Evolutionary conservation across 2,888 invertebrate species (phyloP).

Genomic region (Xestia xanthographa): DNA sequence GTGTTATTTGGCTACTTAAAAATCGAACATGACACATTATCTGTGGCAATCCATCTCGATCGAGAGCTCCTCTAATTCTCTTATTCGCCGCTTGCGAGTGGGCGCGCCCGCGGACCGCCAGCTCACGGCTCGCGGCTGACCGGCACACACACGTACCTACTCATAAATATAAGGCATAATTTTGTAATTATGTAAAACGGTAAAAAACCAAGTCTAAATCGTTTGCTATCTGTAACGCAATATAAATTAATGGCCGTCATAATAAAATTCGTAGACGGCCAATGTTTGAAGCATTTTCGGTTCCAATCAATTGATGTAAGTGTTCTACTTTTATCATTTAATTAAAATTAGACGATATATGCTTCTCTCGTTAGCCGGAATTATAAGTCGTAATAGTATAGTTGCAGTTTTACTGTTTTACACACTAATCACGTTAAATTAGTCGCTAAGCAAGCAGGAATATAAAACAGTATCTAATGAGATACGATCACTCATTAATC

Average conservation of each 20-base stretch:
- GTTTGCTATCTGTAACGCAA: constrained; percentile 88
- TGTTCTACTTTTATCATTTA: constrained; percentile 84
- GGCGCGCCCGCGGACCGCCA: constrained; percentile 75
- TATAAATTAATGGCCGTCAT: constrained; percentile 86
- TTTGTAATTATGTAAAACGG: constrained; percentile 89
- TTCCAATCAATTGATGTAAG: constrained; percentile 82
- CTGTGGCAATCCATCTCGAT: constrained; percentile 84
- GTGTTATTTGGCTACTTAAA: constrained; percentile 82
- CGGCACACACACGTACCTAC: constrained; percentile 70
- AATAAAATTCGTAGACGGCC: constrained; percentile 85
- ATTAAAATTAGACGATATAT: constrained; percentile 76
- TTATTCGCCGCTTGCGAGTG: constrained; percentile 80
- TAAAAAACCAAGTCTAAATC: constrained; percentile 85
- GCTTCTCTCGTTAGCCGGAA: constrained; percentile 64
- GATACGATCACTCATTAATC: constrained; percentile 52
- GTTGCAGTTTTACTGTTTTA: constrained; percentile 40
- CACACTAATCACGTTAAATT: constrained; percentile 57
- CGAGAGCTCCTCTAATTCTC: constrained; percentile 82
- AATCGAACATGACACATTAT: constrained; percentile 86
- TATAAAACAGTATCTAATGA: constrained; percentile 50
- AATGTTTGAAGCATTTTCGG: constrained; percentile 81
- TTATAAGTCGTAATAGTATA: constrained; percentile 47
- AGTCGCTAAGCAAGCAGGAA: constrained; percentile 36
- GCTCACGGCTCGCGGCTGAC: constrained; percentile 59
- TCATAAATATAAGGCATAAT: constrained; percentile 86